phyloP scores from a whole-genome alignment of 2,888 invertebrate genomes.

The Cancer borealis region DNA sequence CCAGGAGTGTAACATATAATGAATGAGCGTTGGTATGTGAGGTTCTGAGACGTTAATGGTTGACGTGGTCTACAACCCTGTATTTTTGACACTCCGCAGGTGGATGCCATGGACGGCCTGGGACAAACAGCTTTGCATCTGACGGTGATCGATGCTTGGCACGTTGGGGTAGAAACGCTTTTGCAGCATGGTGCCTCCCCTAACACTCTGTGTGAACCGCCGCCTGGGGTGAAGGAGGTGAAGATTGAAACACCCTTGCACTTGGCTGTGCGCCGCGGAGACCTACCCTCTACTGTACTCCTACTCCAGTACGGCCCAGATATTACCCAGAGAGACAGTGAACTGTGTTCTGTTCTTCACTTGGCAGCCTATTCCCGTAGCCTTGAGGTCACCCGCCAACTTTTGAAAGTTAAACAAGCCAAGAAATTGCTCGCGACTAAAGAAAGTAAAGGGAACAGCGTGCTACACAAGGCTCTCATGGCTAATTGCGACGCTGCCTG shows the following conservation, averaged over 20 bases:
- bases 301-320: constrained; percentile 83
- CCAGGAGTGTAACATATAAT: not conserved
- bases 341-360: constrained; percentile 83
- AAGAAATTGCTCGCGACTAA: not conserved
- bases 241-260: constrained; percentile 83
- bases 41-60: not conserved
- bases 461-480: constrained; percentile 82
- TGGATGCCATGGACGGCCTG: constrained; percentile 49
- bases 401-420: constrained; percentile 79
- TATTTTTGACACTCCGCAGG: constrained; percentile 45
- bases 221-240: constrained; percentile 82
- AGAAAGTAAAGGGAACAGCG: constrained; percentile 81
- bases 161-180: constrained; percentile 81
- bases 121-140: constrained; percentile 82
- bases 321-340: constrained; percentile 80
- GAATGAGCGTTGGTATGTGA: not conserved
- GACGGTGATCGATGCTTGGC: constrained; percentile 81
- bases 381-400: constrained; percentile 82
- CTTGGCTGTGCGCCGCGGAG: constrained; percentile 82
- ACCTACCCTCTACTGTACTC: constrained; percentile 83
- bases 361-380: constrained; percentile 83
- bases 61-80: not conserved
- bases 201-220: constrained; percentile 81
- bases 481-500: constrained; percentile 78
- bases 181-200: constrained; percentile 81